These are phyloP conservation scores for Asarcornis scutulata DNA, from an alignment of 2,113 vertebrate species.

Conservation along the genomic window DNA sequence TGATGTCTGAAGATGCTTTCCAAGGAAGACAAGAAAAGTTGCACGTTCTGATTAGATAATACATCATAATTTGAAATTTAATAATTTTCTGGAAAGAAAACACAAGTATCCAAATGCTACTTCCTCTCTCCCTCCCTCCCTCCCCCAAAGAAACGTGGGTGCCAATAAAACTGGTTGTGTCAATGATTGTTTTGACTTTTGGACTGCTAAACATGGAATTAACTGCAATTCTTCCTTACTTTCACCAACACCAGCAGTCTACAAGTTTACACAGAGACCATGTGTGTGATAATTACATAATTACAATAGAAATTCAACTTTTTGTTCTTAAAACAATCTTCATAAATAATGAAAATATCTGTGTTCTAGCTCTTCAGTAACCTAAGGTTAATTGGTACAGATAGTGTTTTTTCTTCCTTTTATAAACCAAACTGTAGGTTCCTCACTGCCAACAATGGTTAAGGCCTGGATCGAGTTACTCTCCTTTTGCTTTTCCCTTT, in stretches of 20 bases:
- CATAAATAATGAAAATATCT: conserved; percentile 80
- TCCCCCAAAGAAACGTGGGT: conserved; percentile 67
- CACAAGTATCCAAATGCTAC: conserved; percentile 66
- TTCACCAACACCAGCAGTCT: conserved; percentile 79
- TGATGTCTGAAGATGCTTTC: conserved; percentile 49
- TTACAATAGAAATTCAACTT: conserved; percentile 76
- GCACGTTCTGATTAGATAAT: conserved; percentile 67
- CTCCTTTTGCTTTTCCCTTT: conserved; percentile 94
- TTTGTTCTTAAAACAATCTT: conserved; percentile 79
- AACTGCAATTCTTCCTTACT: conserved; percentile 71
- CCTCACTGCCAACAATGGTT: conserved; percentile 72
- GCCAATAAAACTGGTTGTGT: conserved; percentile 69
- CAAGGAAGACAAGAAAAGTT: conserved; percentile 64
- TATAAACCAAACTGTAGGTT: conserved; percentile 70
- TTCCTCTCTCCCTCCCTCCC: conserved; percentile 27
- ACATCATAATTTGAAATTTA: conserved; percentile 67
- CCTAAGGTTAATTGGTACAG: conserved; percentile 77
- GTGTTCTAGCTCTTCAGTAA: conserved; percentile 74
- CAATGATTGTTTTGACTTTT: conserved; percentile 59
- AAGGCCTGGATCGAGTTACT: conserved; percentile 84
- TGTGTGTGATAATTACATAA: conserved; percentile 75
- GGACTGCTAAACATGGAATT: conserved; percentile 68
- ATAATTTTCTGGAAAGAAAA: conserved; percentile 68
- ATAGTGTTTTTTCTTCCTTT: conserved; percentile 70
- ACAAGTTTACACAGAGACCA: conserved; percentile 77